phyloP scores from a whole-genome alignment of 2,797 vertebrate genomes.

The Ctenochaetus hawaiiensis region DNA sequence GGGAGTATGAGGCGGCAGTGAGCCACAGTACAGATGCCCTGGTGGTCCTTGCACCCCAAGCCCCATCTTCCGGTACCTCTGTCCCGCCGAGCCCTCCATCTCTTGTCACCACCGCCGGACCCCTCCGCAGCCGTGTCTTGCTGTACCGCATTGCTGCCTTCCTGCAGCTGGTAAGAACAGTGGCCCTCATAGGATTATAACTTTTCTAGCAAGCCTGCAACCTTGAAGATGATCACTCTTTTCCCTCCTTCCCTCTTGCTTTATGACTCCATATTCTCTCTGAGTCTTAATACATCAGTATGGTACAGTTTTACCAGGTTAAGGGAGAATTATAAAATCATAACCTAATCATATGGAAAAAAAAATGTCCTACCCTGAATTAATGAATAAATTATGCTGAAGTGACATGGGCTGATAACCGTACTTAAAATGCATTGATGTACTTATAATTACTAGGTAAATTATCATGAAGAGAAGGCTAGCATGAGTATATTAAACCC shows the following conservation, averaged over 20 bases:
- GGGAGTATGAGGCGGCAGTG: constrained; percentile 95
- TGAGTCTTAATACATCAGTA: neutral
- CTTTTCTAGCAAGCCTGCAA: neutral
- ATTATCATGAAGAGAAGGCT: constrained; percentile 27
- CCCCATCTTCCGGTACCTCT: constrained; percentile 83
- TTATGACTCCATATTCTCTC: neutral
- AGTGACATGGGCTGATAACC: constrained; percentile 7
- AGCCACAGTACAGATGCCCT: constrained; percentile 96
- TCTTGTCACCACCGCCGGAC: constrained; percentile 73
- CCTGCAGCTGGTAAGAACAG: constrained; percentile 92
- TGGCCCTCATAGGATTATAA: neutral
- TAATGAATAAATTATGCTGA: constrained; percentile 13
- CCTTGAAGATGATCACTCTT: neutral
- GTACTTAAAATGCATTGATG: constrained; percentile 15
- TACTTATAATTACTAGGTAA: constrained; percentile 21
- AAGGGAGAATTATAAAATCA: neutral
- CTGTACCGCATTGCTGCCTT: constrained; percentile 96
- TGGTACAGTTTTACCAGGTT: neutral
- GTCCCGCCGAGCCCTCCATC: constrained; percentile 82
- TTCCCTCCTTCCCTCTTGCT: neutral
- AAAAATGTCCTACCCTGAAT: neutral
- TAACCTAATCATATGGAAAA: neutral
- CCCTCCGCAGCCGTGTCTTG: constrained; percentile 93
- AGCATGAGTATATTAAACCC: constrained; percentile 32
- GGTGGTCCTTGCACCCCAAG: constrained; percentile 90